phyloP scores from a whole-genome alignment of 2,888 invertebrate species.

The Hemicrepidius hirtus region DNA sequence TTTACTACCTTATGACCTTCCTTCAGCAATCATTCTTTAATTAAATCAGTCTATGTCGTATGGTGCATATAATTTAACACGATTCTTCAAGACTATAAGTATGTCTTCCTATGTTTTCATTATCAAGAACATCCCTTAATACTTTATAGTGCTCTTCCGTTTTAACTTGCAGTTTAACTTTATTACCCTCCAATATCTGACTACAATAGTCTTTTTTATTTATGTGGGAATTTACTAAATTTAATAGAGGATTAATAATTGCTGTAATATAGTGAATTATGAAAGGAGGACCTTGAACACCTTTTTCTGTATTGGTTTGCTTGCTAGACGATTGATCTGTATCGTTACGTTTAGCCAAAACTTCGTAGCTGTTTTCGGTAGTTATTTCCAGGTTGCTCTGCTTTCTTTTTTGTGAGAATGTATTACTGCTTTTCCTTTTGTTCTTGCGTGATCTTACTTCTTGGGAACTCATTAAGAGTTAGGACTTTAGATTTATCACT shows the following conservation, averaged over 20 bases:
- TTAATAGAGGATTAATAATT: constrained; percentile 13
- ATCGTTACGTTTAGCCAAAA: background rate
- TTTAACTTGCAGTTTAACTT: constrained; percentile 19
- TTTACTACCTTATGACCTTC: constrained; percentile 19
- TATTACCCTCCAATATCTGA: constrained; percentile 10
- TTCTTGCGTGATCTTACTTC: background rate
- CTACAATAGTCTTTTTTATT: constrained; percentile 4
- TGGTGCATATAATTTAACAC: constrained; percentile 27
- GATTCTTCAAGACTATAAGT: constrained; percentile 11
- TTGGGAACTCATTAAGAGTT: background rate
- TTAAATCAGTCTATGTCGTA: background rate
- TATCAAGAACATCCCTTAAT: constrained; percentile 14
- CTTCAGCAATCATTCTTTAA: constrained; percentile 4
- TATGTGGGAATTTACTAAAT: constrained; percentile 9
- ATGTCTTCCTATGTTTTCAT: constrained; percentile 17
- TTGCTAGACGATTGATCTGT: background rate
- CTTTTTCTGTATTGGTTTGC: background rate
- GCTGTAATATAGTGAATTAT: constrained; percentile 10
- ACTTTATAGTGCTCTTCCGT: constrained; percentile 11
- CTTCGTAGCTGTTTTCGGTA: background rate
- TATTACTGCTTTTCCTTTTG: background rate
- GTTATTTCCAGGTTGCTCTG: background rate
- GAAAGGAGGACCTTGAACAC: constrained; percentile 1
- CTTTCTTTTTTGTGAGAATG: background rate
- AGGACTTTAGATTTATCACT: background rate